Base-by-base conservation (phyloP, 1,140 invertebrate genomes). In the Oreohelix idahoensis region DNA sequence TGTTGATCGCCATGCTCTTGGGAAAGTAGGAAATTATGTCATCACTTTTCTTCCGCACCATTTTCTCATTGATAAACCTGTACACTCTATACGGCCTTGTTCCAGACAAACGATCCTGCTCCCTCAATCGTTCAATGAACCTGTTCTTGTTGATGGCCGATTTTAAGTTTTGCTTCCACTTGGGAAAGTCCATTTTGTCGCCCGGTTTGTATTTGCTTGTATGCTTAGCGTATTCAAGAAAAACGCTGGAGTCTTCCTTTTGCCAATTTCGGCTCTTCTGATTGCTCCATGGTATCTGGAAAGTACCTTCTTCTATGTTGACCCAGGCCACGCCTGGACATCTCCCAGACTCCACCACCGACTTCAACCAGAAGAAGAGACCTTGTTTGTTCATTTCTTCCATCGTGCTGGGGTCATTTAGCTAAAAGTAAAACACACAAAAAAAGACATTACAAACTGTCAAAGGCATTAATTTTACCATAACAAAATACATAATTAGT, bases 151-250 rank as follows among this genome's bases (percentile, higher is more conserved):
- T 79, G n/a, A 79, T 63, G 35, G 77, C 63, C 0, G 53, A 49
- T 20, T 53, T 63, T 13, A 79, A 26, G 8, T 53, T 51, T 23
- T 36, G 35, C 36, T 69, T 79, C 77, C 77, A 79, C 32, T 51
- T 69, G 1, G 77, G 77, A 42, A 26, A 79, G 35, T 79, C 77
- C 32, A 66, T 1, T 35, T 20, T 42, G 32, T 79, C 77, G 0
- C 77, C 77, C 4, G 11, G 11, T 36, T 79, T 79, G 26, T 29
- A 79, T 42, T 49, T 58, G 20, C 77, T 23, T 2, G 77, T 79
- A 39, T 79, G 77, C n/a, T 69, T 79, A 36, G 77, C 77, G 17
- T 53, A 79, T 42, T 79, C 77, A 8, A 66, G 23, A 53, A 63
- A 66, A 11, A 79, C 35, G 13, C 53, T 51, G 2, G 38, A 79